Percentiles rank a stretch among this genome's conserved stretches.
These are phyloP conservation scores for Campopleginae sp. DNA, from an alignment of 2,888 invertebrate species.

Conservation along the genomic window DNA sequence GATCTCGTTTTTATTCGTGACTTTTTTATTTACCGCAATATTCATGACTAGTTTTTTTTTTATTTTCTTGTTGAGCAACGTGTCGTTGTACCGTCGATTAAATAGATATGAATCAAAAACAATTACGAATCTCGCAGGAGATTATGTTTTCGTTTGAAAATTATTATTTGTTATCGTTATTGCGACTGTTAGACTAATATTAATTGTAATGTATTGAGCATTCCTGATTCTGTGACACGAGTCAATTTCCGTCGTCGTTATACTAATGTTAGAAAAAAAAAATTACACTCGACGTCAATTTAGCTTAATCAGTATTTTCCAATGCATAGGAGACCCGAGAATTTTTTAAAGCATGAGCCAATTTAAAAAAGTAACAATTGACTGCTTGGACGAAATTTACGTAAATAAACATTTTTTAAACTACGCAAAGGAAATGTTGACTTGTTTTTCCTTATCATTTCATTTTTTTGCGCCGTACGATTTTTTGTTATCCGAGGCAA, in stretches of 20 bases:
- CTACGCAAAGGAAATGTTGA: neutral
- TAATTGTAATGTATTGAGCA: conserved; percentile 45
- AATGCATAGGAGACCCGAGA: conserved; percentile 32
- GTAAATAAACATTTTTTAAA: conserved; percentile 20
- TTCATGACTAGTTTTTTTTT: conserved; percentile 32
- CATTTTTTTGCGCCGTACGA: conserved; percentile 7
- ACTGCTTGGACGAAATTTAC: conserved; percentile 15
- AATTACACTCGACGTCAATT: conserved; percentile 36
- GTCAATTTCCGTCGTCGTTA: conserved; percentile 49
- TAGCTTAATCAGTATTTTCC: conserved; percentile 65
- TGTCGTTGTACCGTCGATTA: conserved; percentile 26
- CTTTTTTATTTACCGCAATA: conserved; percentile 39
- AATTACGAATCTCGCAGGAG: conserved; percentile 15
- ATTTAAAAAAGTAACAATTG: conserved; percentile 10
- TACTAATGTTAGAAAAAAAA: conserved; percentile 35
- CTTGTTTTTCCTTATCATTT: conserved; percentile 1
- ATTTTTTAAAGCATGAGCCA: conserved; percentile 19
- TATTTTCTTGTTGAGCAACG: conserved; percentile 21
- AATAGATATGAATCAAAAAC: conserved; percentile 40
- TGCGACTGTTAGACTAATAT: conserved; percentile 59
- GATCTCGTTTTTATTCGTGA: conserved; percentile 37
- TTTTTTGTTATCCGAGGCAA: neutral
- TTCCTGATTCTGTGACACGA: conserved; percentile 47
- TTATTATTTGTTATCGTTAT: conserved; percentile 64
- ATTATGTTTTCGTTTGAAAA: conserved; percentile 40